phyloP scores from a whole-genome alignment of 2,888 invertebrate species.

The Drosophila anomalipes region DNA sequence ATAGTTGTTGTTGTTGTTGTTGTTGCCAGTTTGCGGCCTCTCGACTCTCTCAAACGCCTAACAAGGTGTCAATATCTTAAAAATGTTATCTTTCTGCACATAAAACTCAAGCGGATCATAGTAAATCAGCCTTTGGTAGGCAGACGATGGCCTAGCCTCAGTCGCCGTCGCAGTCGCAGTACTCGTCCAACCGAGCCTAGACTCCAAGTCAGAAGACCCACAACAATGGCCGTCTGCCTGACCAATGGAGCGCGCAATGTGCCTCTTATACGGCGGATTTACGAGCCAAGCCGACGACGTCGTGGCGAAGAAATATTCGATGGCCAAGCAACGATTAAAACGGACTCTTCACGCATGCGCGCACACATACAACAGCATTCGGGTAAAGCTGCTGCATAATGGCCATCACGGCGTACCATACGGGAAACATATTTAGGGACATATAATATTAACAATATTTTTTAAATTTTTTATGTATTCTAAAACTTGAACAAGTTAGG shows the following conservation, averaged over 20 bases:
- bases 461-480: neutral
- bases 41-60: constrained; percentile 75
- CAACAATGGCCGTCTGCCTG: constrained; percentile 72
- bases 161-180: constrained; percentile 4
- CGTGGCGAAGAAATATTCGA: constrained; percentile 78
- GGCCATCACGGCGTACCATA: constrained; percentile 35
- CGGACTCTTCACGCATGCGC: constrained; percentile 83
- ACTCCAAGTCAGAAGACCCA: constrained; percentile 35
- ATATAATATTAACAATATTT: neutral
- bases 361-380: constrained; percentile 50
- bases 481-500: neutral
- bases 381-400: constrained; percentile 41
- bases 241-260: constrained; percentile 73
- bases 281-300: constrained; percentile 77
- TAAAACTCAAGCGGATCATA: constrained; percentile 83
- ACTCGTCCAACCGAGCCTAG: constrained; percentile 6
- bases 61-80: constrained; percentile 84
- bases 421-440: constrained; percentile 14
- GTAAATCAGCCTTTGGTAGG: constrained; percentile 83
- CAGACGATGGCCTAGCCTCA: constrained; percentile 46
- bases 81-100: constrained; percentile 82
- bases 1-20: constrained; percentile 4
- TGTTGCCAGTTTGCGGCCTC: constrained; percentile 38
- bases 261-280: constrained; percentile 79
- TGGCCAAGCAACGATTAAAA: constrained; percentile 81